Conservation (phyloP, 2,888 invertebrate genomes). For the Trissolcus brochymenae region DNA sequence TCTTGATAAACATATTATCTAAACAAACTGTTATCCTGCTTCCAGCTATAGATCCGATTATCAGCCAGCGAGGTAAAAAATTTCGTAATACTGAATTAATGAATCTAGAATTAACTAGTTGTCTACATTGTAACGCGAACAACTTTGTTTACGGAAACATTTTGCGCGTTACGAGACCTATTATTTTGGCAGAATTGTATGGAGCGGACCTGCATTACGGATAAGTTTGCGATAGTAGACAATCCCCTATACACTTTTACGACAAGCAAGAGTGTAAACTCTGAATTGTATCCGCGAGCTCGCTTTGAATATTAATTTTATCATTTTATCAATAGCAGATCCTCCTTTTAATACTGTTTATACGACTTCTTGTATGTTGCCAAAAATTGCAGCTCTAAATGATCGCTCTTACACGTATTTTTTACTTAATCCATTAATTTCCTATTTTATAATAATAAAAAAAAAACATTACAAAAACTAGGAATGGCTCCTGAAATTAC, state of each 20-base stretch:
- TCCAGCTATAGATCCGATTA: no score
- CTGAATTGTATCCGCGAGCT: slow-evolving; percentile 43
- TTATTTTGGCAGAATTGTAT: slow-evolving; percentile 50
- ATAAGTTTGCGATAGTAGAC: slow-evolving; percentile 54
- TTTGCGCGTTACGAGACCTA: slow-evolving; percentile 39
- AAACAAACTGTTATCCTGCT: no score
- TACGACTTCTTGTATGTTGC: slow-evolving; percentile 17
- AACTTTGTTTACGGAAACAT: slow-evolving; percentile 47
- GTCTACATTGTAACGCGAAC: slow-evolving; percentile 6
- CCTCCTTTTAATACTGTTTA: slow-evolving; percentile 30
- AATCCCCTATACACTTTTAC: slow-evolving; percentile 57
- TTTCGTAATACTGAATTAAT: slow-evolving; percentile 17
- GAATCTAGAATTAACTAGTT: slow-evolving; percentile 22
- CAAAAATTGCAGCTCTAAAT: slow-evolving; percentile 15
- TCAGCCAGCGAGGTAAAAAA: neutral
- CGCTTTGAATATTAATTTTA: slow-evolving; percentile 53
- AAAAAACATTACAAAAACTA: no score
- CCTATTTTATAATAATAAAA: no score
- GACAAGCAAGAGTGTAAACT: slow-evolving; percentile 51
- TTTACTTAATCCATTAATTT: neutral
- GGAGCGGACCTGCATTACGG: slow-evolving; percentile 48
- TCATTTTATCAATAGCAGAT: slow-evolving; percentile 42
- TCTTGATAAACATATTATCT: no score
- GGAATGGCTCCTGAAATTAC: no score
- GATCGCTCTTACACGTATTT: neutral